A percentile compares a stretch with the other conserved stretches of the same genome.
phyloP scores from a whole-genome alignment of 64 coral and sea anemone species.

The Dendronephthya gigantea region DNA sequence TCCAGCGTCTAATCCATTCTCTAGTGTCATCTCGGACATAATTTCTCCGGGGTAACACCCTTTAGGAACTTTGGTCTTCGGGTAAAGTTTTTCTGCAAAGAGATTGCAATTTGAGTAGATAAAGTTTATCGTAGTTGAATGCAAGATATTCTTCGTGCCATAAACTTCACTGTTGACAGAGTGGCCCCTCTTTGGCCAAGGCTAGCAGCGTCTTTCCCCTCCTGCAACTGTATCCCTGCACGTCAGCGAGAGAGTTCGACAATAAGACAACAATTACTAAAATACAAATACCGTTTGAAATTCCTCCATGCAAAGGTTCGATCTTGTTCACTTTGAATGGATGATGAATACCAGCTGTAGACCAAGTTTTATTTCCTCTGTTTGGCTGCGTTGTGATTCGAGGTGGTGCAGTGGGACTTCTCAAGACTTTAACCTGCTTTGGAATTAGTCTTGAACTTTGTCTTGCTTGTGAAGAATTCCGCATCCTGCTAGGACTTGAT shows the following conservation, averaged over 20 bases:
- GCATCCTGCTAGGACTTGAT: no score
- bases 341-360: background rate
- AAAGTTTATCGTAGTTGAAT: background rate
- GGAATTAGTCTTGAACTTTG: no score
- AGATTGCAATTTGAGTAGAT: background rate
- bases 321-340: background rate
- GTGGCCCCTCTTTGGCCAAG: no score
- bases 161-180: no score
- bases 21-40: conserved; percentile 3
- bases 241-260: no score
- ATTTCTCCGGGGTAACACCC: background rate
- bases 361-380: background rate
- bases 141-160: no score
- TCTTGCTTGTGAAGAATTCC: no score
- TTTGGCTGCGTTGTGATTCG: background rate
- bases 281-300: background rate
- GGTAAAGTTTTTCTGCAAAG: background rate
- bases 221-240: no score
- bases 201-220: no score
- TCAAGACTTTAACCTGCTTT: no score
- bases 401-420: background rate
- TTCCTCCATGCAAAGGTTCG: background rate
- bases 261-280: background rate
- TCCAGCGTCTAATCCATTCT: background rate
- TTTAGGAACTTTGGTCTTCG: background rate